phyloP scores from a whole-genome alignment of 2,888 invertebrate species.

The Luffia ferchaultella region DNA sequence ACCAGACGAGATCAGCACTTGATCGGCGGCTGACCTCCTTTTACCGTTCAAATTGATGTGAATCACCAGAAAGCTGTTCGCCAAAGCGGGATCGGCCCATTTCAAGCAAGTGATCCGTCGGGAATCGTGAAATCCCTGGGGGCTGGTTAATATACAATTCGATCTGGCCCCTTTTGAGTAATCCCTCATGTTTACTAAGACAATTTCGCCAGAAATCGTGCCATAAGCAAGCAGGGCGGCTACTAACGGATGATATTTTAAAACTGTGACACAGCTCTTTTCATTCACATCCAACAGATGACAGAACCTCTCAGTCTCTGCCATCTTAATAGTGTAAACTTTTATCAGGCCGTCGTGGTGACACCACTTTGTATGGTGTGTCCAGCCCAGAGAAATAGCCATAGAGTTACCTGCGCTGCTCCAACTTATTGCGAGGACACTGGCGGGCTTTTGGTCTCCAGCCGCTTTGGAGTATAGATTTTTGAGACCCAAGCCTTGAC shows the following conservation, averaged over 20 bases:
- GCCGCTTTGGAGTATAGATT: slow-evolving; percentile 20
- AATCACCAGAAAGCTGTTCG: slow-evolving; percentile 34
- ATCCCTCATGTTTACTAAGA: slow-evolving; percentile 34
- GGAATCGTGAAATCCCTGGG: slow-evolving; percentile 36
- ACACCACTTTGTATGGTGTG: slow-evolving; percentile 47
- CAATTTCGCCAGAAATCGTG: slow-evolving; percentile 41
- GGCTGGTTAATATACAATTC: slow-evolving; percentile 10
- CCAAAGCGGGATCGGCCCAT: slow-evolving; percentile 38
- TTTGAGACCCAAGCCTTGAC: slow-evolving; percentile 18
- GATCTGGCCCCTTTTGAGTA: slow-evolving; percentile 11
- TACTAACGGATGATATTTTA: slow-evolving; percentile 38
- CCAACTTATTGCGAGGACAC: slow-evolving; percentile 37
- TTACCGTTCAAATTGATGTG: slow-evolving; percentile 36
- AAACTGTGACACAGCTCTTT: slow-evolving; percentile 39
- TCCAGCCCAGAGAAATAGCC: slow-evolving; percentile 36
- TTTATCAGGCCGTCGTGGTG: slow-evolving; percentile 39
- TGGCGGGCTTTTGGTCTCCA: slow-evolving; percentile 31
- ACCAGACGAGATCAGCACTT: slow-evolving; percentile 30
- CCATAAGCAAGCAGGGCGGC: slow-evolving; percentile 44
- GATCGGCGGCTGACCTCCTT: slow-evolving; percentile 39
- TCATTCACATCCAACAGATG: slow-evolving; percentile 36
- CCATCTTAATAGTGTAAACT: slow-evolving; percentile 36
- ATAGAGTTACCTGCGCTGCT: slow-evolving; percentile 42
- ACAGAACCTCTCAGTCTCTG: slow-evolving; percentile 54
- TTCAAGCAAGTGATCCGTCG: slow-evolving; percentile 30